phyloP scores from a whole-genome alignment of 37 sponge, comb jelly and placozoan species.

The Halichondria panicea region DNA sequence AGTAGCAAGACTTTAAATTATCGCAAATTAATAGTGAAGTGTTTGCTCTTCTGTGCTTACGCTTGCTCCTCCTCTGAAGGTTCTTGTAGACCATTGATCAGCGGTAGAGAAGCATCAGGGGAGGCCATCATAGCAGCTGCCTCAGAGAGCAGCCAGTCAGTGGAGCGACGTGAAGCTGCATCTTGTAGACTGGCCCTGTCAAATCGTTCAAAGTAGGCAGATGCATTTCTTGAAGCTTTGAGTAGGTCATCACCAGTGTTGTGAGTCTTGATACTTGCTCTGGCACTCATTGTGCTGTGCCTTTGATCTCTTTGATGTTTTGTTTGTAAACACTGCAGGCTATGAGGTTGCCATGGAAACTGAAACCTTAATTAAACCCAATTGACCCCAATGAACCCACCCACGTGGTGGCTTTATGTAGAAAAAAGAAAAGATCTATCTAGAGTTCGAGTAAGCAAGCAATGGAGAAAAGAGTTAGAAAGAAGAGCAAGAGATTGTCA shows the following conservation, averaged over 20 bases:
- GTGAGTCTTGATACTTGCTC: slow-evolving; percentile 1
- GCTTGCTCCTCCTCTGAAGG: too few species aligned
- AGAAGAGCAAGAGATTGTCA: neutral
- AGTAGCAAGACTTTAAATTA: too few species aligned
- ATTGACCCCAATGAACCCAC: too few species aligned
- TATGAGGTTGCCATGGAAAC: neutral
- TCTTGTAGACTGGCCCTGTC: slow-evolving; percentile 59
- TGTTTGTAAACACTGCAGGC: neutral
- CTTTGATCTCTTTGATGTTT: neutral
- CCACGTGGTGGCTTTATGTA: neutral
- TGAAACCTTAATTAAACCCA: too few species aligned
- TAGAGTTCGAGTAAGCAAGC: neutral
- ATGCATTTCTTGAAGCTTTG: slow-evolving; percentile 51
- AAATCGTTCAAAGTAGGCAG: slow-evolving; percentile 65
- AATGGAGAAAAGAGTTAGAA: slow-evolving; percentile 1
- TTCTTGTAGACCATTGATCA: too few species aligned
- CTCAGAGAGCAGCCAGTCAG: slow-evolving; percentile 71
- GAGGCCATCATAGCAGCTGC: neutral
- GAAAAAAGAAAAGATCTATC: neutral
- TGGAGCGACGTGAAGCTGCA: slow-evolving; percentile 36
- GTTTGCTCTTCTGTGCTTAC: too few species aligned
- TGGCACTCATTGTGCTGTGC: neutral
- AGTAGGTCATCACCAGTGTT: slow-evolving; percentile 27
- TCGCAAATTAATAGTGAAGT: too few species aligned
- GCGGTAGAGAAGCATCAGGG: neutral